Percentiles rank a stretch among this genome's conserved stretches.
Conservation (phyloP, 2,888 invertebrate genomes). For the Amphimallon solstitiale region DNA sequence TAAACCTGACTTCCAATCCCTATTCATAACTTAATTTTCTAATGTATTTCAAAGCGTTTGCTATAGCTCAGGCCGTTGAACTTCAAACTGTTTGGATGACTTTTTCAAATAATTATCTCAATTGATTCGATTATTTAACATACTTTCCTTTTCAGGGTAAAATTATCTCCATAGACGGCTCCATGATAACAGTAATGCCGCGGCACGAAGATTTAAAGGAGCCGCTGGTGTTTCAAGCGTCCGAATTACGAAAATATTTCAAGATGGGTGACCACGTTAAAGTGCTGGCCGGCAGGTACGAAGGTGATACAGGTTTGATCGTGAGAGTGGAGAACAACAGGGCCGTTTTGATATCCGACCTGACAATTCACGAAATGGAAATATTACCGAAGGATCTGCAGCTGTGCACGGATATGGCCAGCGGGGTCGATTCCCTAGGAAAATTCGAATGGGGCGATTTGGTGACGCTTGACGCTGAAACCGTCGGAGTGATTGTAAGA, state of each 20-base stretch:
- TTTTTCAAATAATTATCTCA: too few relatives aligned
- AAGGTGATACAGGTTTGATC: conserved; percentile 97
- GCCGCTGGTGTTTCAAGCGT: conserved; percentile 92
- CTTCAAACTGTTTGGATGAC: too few relatives aligned
- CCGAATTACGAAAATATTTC: conserved; percentile 93
- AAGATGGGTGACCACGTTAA: conserved; percentile 98
- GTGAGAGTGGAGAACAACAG: conserved; percentile 93
- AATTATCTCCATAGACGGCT: conserved; percentile 94
- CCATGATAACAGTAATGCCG: conserved; percentile 96
- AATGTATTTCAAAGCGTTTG: too few relatives aligned
- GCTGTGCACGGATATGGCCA: conserved; percentile 97
- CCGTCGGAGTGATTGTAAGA: conserved; percentile 97
- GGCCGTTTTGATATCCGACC: conserved; percentile 94
- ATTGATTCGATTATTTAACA: too few relatives aligned
- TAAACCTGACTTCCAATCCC: too few relatives aligned
- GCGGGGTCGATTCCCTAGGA: conserved; percentile 97
- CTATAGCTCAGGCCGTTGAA: too few relatives aligned
- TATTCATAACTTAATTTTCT: too few relatives aligned
- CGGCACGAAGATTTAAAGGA: conserved; percentile 97
- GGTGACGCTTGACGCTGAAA: conserved; percentile 93
- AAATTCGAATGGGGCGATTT: conserved; percentile 99
- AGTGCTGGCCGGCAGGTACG: conserved; percentile 86
- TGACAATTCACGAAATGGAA: conserved; percentile 97
- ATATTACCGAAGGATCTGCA: conserved; percentile 94
- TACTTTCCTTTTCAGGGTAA: conserved; percentile 70